Conservation (phyloP, 2,888 invertebrate species). For the Poecilus cupreus region DNA sequence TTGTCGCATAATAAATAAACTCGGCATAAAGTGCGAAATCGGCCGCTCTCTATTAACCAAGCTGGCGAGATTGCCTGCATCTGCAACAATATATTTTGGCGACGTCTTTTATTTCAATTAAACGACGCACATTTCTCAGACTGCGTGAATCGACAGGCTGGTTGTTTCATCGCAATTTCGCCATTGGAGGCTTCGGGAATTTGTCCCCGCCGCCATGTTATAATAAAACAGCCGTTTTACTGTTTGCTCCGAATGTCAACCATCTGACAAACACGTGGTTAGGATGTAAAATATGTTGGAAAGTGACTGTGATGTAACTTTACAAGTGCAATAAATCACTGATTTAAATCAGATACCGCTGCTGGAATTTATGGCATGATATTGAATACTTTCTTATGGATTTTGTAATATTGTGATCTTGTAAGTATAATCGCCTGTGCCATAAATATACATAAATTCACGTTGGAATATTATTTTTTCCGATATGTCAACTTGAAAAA, state of each 20-base stretch:
- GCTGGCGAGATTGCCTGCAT: constrained; percentile 22
- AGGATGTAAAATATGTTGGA: not conserved
- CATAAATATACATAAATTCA: constrained; percentile 22
- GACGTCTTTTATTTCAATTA: constrained; percentile 48
- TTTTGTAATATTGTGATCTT: not conserved
- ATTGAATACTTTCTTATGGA: constrained; percentile 3
- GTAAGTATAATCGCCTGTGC: not conserved
- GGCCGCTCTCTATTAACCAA: constrained; percentile 14
- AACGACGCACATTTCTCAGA: constrained; percentile 28
- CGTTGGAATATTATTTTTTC: not conserved
- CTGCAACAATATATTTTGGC: constrained; percentile 31
- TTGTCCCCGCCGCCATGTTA: not conserved
- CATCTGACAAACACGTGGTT: not conserved
- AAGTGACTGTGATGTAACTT: not conserved
- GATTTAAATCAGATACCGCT: not conserved
- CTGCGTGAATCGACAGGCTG: not conserved
- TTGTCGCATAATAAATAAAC: constrained; percentile 25
- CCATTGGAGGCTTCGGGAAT: not conserved
- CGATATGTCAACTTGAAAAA: constrained; percentile 4
- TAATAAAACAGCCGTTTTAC: not conserved
- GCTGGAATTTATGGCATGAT: not conserved
- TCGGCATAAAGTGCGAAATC: constrained; percentile 23
- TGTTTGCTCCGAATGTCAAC: not conserved
- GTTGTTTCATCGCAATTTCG: not conserved
- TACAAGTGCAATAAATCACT: not conserved